Percentiles rank a stretch among this genome's conserved stretches.
These are phyloP conservation scores for Octodon degus DNA, from an alignment of 2,113 vertebrate species.

Conservation along the genomic window DNA sequence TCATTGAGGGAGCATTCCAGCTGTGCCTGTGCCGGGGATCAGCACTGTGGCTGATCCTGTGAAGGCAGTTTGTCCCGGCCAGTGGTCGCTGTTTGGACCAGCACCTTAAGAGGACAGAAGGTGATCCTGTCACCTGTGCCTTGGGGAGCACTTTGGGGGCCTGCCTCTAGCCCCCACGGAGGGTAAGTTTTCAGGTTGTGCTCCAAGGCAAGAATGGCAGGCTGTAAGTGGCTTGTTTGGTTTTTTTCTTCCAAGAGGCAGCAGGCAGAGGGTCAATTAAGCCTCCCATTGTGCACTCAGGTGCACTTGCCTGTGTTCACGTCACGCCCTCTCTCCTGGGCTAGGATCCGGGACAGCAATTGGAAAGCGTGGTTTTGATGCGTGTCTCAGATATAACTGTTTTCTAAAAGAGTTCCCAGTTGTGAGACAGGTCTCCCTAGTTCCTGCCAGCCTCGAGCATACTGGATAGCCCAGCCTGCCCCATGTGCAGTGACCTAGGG, in stretches of 20 bases:
- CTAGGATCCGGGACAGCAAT: too few relatives aligned
- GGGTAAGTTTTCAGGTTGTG: not conserved
- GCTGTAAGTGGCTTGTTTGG: not conserved
- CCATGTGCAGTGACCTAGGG: not conserved
- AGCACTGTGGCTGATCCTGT: not conserved
- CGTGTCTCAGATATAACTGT: too few relatives aligned
- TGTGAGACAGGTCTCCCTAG: not conserved
- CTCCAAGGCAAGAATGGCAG: not conserved
- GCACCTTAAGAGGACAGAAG: not conserved
- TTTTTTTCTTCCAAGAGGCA: constrained; percentile 38
- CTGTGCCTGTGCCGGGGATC: not conserved
- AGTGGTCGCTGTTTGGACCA: not conserved
- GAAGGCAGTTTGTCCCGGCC: not conserved
- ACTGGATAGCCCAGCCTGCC: not conserved
- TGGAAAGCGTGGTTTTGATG: too few relatives aligned
- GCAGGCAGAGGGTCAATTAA: constrained; percentile 72
- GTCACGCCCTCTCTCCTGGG: too few relatives aligned
- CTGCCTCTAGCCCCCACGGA: not conserved
- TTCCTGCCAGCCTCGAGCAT: not conserved
- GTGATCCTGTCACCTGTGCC: constrained; percentile 60
- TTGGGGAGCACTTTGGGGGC: not conserved
- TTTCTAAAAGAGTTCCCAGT: not conserved
- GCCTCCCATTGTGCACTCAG: too few relatives aligned
- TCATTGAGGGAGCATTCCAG: not conserved
- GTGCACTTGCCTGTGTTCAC: too few relatives aligned